Conservation (phyloP, 2,113 vertebrate genomes). For the Oryzias woworae region DNA sequence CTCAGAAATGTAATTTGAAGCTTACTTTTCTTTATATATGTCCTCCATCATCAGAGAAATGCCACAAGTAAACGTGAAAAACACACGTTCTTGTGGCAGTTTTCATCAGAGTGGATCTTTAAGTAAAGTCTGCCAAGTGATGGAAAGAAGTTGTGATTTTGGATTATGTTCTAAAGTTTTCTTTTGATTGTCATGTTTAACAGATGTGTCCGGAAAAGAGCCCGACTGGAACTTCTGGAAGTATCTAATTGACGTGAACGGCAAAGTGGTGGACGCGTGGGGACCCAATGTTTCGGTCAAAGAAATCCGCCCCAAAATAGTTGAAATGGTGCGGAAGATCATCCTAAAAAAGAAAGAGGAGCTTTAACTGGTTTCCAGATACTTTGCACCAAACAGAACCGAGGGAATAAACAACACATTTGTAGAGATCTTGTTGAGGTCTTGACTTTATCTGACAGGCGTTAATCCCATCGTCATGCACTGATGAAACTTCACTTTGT, state of each 20-base stretch:
- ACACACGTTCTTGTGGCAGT: too few species aligned
- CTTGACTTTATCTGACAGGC: neutral
- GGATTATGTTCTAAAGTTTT: neutral
- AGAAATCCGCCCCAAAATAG: conserved; percentile 85
- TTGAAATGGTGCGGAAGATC: conserved; percentile 88
- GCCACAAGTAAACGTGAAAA: too few species aligned
- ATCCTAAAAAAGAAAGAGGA: conserved; percentile 92
- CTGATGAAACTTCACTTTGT: conserved; percentile 28
- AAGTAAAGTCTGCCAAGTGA: too few species aligned
- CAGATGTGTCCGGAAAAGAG: conserved; percentile 88
- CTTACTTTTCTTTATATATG: too few species aligned
- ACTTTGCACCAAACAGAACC: too few species aligned
- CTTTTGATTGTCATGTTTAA: conserved; percentile 2
- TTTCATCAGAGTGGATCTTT: too few species aligned
- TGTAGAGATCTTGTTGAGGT: too few species aligned
- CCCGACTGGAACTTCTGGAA: conserved; percentile 99
- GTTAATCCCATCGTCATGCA: conserved; percentile 16
- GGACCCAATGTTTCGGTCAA: conserved; percentile 85
- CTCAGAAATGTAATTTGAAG: too few species aligned
- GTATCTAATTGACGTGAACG: conserved; percentile 87
- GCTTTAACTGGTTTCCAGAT: conserved; percentile 69
- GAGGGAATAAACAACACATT: too few species aligned
- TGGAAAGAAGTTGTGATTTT: neutral
- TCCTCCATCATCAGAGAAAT: too few species aligned
- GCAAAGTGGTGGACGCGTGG: conserved; percentile 88